Base-by-base conservation (phyloP, 2,888 invertebrate genomes). In the Beris chalybata region DNA sequence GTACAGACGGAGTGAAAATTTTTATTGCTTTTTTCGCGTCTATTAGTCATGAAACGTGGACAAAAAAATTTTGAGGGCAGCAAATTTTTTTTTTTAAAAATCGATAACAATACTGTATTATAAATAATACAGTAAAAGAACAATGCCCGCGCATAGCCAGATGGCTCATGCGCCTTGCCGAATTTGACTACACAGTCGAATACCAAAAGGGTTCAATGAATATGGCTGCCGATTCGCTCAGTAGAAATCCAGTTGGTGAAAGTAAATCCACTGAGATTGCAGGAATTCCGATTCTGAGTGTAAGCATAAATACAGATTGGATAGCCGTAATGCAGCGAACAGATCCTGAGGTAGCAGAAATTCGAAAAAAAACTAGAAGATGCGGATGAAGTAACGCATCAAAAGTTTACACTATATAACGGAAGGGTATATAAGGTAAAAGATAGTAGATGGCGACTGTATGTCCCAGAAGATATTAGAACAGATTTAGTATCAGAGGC, bases 191-290 rank as follows among this genome's bases (percentile, higher is more conserved):
- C 13, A 38, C 47, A 6, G 45, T 65, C 30, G 63, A 61, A 31
- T 61, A 68, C 48, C 12, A 64, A 29, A 44, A 59, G 15, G 56
- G 52, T 4, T 15, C 13, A 6, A 6, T n/a, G 12, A 50, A 57
- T 15, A 63, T 63, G 56, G 32, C 6, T 13, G 68, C 61, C 6
- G 68, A 68, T 56, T 54, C 65, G 1, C 12, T 65, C 22, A 68
- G 65, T 45, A 29, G 68, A 31, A 45, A 50, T 9, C 43, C 59
- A 5, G 61, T 68, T 52, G 15, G 22, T 7, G 11, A 15, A 12
- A 12, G 13, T 15, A 22, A 54, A n/a, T n/a, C n/a, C 6, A 43
- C 6, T 1, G 30, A n/a, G 4, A 7, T 30, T n/a, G 56, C 56
- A 13, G n/a, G 47, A 22, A n/a, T 58, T 22, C 22, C 12, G 7